Conservation (phyloP, 2,888 invertebrate genomes). For the Arctia plantaginis region DNA sequence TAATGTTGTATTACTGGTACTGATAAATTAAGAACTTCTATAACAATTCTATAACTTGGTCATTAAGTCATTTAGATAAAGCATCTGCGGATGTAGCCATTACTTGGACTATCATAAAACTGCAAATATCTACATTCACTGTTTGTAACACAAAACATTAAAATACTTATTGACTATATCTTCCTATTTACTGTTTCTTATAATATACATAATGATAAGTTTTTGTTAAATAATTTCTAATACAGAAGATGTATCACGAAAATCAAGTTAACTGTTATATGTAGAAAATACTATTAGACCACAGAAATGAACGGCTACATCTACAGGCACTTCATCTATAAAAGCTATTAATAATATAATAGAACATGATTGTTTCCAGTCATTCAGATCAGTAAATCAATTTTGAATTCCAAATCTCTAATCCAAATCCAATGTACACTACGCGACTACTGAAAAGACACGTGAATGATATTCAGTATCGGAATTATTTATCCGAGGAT, state of each 20-base stretch:
- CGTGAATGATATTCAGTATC: conserved; percentile 33
- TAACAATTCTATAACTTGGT: not conserved
- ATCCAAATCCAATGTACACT: conserved; percentile 2
- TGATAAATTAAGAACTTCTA: not conserved
- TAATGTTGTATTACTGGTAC: not conserved
- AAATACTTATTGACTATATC: no score
- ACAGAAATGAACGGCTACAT: not conserved
- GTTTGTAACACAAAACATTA: no score
- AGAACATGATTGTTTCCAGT: not conserved
- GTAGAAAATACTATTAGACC: not conserved
- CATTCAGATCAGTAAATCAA: not conserved
- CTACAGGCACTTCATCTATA: not conserved
- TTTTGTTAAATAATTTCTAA: not conserved
- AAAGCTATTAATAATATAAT: not conserved
- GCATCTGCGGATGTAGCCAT: not conserved
- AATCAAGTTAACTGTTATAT: not conserved
- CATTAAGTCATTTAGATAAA: not conserved
- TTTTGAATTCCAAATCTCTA: not conserved
- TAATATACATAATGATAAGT: not conserved
- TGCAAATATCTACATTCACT: no score
- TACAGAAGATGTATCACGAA: not conserved
- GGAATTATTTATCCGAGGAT: conserved; percentile 33
- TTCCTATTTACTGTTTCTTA: no score
- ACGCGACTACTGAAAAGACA: conserved; percentile 21
- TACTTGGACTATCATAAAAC: not conserved